A percentile compares a stretch with the other conserved stretches of the same genome.
Evolutionary conservation across 2,113 vertebrate genomes (phyloP).

Genomic region (Chamaetylas fuelleborni): DNA sequence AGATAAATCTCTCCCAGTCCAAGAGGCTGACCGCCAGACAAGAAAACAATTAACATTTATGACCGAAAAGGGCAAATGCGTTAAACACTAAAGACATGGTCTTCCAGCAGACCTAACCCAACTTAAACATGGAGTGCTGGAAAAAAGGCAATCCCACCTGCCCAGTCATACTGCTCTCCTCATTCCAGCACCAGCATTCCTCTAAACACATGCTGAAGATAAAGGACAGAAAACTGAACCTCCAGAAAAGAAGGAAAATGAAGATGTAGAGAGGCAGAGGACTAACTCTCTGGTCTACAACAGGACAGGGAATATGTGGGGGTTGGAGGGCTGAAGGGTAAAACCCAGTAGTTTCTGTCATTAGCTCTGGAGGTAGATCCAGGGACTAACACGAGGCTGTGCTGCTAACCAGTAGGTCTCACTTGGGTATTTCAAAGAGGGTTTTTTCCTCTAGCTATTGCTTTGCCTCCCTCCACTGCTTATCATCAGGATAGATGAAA

Average conservation of each 20-base stretch:
- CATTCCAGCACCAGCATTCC: neutral
- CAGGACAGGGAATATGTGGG: neutral
- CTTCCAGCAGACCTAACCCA: neutral
- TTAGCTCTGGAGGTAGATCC: neutral
- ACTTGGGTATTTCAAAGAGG: neutral
- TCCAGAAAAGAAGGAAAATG: neutral
- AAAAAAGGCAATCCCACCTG: neutral
- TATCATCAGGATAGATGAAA: neutral
- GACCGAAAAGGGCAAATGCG: neutral
- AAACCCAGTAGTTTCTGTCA: neutral
- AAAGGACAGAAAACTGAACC: neutral
- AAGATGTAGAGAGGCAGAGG: neutral
- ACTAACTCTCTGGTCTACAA: neutral
- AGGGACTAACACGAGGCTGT: neutral
- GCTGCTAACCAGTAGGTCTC: neutral
- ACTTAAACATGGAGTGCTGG: neutral
- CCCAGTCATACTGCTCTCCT: neutral
- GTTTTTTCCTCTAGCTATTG: neutral
- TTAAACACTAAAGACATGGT: neutral
- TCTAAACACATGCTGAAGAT: neutral
- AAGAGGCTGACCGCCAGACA: neutral
- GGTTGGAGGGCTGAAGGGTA: fast-evolving
- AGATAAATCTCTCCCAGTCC: neutral
- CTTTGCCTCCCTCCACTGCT: neutral
- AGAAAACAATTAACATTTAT: neutral